Conservation (phyloP, 53 echinoderm and acorn worm genomes). For the Pentamera pediparva region DNA sequence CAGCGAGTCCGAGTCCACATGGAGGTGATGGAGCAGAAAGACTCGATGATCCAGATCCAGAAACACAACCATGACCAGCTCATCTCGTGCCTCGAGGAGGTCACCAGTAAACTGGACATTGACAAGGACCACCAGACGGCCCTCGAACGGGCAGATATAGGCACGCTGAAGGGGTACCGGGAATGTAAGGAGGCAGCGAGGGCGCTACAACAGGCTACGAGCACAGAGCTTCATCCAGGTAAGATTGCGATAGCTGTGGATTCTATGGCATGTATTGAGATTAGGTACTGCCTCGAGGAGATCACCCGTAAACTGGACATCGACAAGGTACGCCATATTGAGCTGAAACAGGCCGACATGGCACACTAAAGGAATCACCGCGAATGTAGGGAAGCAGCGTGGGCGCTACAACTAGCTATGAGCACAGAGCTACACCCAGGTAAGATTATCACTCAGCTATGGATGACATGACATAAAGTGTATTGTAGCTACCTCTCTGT, state of each 20-base stretch:
- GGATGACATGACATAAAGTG: no score
- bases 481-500: no score
- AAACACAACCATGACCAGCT: constrained; percentile 82
- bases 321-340: constrained; percentile 60
- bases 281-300: constrained; percentile 56
- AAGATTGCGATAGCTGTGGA: constrained; percentile 43
- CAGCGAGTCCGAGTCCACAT: constrained; percentile 71
- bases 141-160: constrained; percentile 61
- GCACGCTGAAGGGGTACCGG: constrained; percentile 72
- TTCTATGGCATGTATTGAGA: constrained; percentile 89
- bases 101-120: constrained; percentile 71
- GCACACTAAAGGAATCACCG: constrained; percentile 70
- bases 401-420: constrained; percentile 79
- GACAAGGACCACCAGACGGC: constrained; percentile 64
- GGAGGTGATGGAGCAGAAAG: constrained; percentile 99
- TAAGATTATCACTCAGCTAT: no score
- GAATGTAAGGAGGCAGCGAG: constrained; percentile 85
- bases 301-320: constrained; percentile 71
- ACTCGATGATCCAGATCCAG: constrained; percentile 96
- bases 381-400: constrained; percentile 81
- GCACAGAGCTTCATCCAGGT: constrained; percentile 74
- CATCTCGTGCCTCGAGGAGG: constrained; percentile 49
- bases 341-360: constrained; percentile 65
- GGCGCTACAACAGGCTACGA: constrained; percentile 80
- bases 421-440: constrained; percentile 72